Percentiles rank a stretch among this genome's conserved stretches.
These are phyloP conservation scores for Fragum fragum DNA, from an alignment of 2,888 invertebrate genomes.

Conservation along the genomic window DNA sequence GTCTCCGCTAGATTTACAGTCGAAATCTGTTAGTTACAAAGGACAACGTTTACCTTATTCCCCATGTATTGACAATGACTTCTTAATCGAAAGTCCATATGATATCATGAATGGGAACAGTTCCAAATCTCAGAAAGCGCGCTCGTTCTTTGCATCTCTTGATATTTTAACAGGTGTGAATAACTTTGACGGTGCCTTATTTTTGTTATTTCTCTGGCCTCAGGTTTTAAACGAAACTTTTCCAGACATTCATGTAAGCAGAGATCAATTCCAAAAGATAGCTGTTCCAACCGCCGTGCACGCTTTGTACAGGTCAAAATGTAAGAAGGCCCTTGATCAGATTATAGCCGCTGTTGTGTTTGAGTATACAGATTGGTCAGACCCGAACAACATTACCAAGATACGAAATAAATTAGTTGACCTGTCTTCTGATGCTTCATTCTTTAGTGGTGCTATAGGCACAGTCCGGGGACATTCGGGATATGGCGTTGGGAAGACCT, in stretches of 20 bases:
- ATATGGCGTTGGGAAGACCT: conserved; percentile 44
- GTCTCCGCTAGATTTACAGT: not conserved
- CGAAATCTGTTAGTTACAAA: not conserved
- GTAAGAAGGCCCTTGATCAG: conserved; percentile 2
- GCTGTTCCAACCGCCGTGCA: conserved; percentile 22
- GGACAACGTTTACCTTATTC: not conserved
- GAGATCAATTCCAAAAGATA: conserved; percentile 32
- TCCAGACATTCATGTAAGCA: conserved; percentile 34
- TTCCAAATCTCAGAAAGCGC: conserved; percentile 32
- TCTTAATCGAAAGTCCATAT: conserved; percentile 37
- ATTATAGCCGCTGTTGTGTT: conserved; percentile 24
- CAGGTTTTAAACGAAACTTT: conserved; percentile 15
- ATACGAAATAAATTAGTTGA: conserved; percentile 96
- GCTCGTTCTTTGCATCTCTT: conserved; percentile 46
- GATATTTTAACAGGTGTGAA: conserved; percentile 54
- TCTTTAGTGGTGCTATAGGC: conserved; percentile 96
- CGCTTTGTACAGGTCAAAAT: not conserved
- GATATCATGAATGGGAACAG: conserved; percentile 41
- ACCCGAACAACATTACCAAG: conserved; percentile 88
- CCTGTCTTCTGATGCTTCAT: conserved; percentile 97
- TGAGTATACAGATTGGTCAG: conserved; percentile 45
- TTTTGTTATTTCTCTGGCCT: conserved; percentile 25
- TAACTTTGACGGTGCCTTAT: conserved; percentile 43
- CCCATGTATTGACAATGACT: conserved; percentile 52
- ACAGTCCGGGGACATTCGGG: conserved; percentile 94